Conservation (phyloP, 2,888 invertebrate species). For the Girardia tigrina region DNA sequence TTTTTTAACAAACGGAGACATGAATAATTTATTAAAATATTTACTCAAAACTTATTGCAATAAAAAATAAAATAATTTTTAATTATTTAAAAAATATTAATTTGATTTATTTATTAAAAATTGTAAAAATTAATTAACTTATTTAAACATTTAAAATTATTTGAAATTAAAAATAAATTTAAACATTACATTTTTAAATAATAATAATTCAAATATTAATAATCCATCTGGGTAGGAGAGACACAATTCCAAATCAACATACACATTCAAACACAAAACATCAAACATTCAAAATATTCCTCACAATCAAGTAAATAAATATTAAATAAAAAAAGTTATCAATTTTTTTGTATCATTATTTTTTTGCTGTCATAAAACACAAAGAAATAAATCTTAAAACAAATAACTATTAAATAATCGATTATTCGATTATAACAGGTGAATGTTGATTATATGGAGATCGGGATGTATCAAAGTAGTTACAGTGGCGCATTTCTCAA, state of each 20-base stretch:
- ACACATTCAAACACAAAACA: too few species aligned
- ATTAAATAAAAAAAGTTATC: too few species aligned
- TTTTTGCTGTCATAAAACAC: too few species aligned
- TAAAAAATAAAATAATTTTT: not conserved
- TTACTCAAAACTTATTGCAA: not conserved
- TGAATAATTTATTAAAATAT: not conserved
- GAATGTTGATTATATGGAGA: constrained; percentile 18
- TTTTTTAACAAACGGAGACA: too few species aligned
- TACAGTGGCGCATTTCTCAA: constrained; percentile 25
- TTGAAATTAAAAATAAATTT: not conserved
- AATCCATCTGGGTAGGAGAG: not conserved
- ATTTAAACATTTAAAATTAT: not conserved
- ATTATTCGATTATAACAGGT: not conserved
- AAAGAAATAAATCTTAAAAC: too few species aligned
- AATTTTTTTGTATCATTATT: too few species aligned
- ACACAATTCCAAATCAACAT: too few species aligned
- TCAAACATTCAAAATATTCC: too few species aligned
- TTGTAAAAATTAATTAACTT: not conserved
- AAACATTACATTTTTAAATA: not conserved
- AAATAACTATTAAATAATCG: not conserved
- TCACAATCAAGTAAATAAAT: too few species aligned
- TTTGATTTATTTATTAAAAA: not conserved
- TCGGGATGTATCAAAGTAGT: constrained; percentile 21
- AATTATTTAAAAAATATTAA: not conserved
- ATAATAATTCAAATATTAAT: not conserved